Base-by-base conservation (phyloP, 30 jellyfish, hydroid and myxozoan genomes). In the Pelagia noctiluca region DNA sequence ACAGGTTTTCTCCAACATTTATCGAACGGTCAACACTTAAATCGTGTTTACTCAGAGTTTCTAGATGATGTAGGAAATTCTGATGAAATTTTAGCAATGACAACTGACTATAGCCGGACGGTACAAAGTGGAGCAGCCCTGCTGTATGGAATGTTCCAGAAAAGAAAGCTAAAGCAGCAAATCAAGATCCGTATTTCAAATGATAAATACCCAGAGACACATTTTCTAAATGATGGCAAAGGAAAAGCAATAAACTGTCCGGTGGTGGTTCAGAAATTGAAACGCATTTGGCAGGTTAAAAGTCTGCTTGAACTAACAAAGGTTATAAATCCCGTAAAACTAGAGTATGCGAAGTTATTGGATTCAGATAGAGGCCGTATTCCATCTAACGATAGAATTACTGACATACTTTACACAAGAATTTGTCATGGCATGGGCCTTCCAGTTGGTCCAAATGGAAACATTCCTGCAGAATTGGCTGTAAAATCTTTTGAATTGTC, bases 81-180 rank as follows among this genome's bases (percentile, higher is more conserved):
- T n/a, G 21, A 46, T 2, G 93, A 89, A 38, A 72, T 95, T 35
- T 66, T 23, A 8, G 76, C 82, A 22, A 62, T 42, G 79, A 84
- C 98, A 53, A 95, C 99, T 28, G 96, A 88, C 25, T 91, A 90
- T 77, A 76, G 94, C 32, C 62, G 99, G 23, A 95, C 99, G 24
- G 96, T 89, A 11, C 99, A 95, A 50, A 95, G 99, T 89, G 97
- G 84, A n/a, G 94, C 99, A 2, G 92, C 99, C 2, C 63, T 95
- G 53, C 50, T 95, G 34, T 63, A 64, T 5, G 99, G 97, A 2
- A 62, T 95, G 87, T 95, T 95, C 77, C 75, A 69, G 12, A 81
- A 66, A 7, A 38, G 35, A 0, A 54, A 83, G 30, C 7, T 7
- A 2, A 73, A 38, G 2, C 66, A 37, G 32, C 35, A 48, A 37